Conservation (phyloP, 30 jellyfish, hydroid and myxozoan species). For the Hydra vulgaris region DNA sequence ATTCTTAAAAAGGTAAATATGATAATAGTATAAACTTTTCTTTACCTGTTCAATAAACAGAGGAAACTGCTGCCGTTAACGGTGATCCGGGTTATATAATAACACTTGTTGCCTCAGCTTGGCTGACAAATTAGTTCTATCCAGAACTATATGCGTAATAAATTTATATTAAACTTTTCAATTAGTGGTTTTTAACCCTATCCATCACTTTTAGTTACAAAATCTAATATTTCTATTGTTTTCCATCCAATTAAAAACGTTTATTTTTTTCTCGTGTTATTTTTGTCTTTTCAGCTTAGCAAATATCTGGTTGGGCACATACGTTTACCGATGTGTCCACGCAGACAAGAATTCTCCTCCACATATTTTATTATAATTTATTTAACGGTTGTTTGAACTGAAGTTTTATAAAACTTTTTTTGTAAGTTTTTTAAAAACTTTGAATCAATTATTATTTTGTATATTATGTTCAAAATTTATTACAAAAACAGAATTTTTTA, state of each 20-base stretch:
- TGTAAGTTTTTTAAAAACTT: no score
- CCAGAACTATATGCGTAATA: conserved; percentile 12
- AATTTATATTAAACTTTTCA: not conserved
- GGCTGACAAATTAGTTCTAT: conserved; percentile 45
- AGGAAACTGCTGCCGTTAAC: conserved; percentile 94
- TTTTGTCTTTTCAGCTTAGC: not conserved
- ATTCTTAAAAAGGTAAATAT: no score
- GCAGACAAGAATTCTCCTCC: not conserved
- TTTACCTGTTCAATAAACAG: conserved; percentile 71
- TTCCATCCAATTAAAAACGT: not conserved
- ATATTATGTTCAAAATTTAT: no score
- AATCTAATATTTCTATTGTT: not conserved
- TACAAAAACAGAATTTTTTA: no score
- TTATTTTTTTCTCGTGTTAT: not conserved
- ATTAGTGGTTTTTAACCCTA: not conserved
- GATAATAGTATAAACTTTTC: not conserved
- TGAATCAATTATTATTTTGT: no score
- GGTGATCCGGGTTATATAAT: conserved; percentile 86
- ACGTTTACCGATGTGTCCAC: not conserved
- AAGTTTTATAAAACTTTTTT: no score
- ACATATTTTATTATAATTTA: not conserved
- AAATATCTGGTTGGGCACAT: not conserved
- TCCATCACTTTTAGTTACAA: not conserved
- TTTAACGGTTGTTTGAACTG: not conserved
- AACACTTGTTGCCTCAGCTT: conserved; percentile 69